Conservation (phyloP, 2,888 invertebrate species). For the Drosophila lacicola region DNA sequence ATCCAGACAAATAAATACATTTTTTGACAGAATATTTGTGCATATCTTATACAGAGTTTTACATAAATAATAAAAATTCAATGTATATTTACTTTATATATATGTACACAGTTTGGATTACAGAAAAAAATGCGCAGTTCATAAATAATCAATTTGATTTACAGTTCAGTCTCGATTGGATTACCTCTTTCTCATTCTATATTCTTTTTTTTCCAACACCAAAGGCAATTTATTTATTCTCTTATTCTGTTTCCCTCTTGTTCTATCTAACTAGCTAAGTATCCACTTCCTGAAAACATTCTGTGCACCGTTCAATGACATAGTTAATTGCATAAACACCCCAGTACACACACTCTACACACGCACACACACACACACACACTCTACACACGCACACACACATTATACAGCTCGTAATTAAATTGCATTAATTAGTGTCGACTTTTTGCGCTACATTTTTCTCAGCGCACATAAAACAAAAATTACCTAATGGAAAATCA, state of each 20-base stretch:
- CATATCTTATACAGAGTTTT: too few relatives aligned
- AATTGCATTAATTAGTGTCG: slow-evolving; percentile 75
- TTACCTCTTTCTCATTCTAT: neutral
- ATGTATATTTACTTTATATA: neutral
- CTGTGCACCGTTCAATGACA: slow-evolving; percentile 75
- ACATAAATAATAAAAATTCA: neutral
- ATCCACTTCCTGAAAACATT: slow-evolving; percentile 64
- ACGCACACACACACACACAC: slow-evolving; percentile 16
- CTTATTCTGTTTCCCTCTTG: slow-evolving; percentile 10
- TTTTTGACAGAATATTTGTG: too few relatives aligned
- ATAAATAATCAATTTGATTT: slow-evolving; percentile 18
- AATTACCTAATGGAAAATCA: slow-evolving; percentile 66
- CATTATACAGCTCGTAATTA: slow-evolving; percentile 54
- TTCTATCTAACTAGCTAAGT: slow-evolving; percentile 21
- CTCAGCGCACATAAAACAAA: slow-evolving; percentile 31
- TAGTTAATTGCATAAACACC: slow-evolving; percentile 69
- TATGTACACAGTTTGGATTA: neutral
- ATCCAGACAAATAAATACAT: too few relatives aligned
- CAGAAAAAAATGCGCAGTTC: neutral
- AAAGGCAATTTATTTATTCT: slow-evolving; percentile 12
- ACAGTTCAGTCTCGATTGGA: slow-evolving; percentile 5
- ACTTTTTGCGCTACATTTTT: slow-evolving; percentile 72
- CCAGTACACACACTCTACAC: slow-evolving; percentile 36
- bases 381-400: slow-evolving; percentile 10
- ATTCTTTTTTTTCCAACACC: slow-evolving; percentile 1